Conservation (phyloP, 2,888 invertebrate genomes). For the Habroteleia sp. region DNA sequence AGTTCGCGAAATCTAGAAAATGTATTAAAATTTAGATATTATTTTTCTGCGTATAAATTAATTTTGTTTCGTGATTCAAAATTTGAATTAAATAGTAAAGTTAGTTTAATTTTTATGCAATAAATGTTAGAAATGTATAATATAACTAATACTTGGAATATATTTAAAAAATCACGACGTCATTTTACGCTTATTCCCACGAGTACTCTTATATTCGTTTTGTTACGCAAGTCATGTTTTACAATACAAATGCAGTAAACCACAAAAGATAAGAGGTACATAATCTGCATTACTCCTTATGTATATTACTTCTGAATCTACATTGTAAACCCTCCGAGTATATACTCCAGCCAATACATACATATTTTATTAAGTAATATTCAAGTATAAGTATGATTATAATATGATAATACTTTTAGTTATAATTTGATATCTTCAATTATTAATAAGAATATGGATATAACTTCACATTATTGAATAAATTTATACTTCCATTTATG, state of each 20-base stretch:
- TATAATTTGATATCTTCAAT: too few relatives aligned
- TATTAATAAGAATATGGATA: too few relatives aligned
- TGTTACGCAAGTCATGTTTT: conserved; percentile 9
- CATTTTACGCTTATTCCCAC: conserved; percentile 21
- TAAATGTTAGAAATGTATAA: background rate
- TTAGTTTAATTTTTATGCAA: background rate
- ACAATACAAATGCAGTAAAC: conserved; percentile 2
- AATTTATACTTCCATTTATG: too few relatives aligned
- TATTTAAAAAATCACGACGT: conserved; percentile 3
- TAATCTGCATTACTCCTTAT: conserved; percentile 2
- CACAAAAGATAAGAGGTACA: conserved; percentile 12
- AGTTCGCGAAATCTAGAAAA: too few relatives aligned
- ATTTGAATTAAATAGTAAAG: too few relatives aligned
- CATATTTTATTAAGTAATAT: background rate
- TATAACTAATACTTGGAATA: too few relatives aligned
- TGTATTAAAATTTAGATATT: too few relatives aligned
- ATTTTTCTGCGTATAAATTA: too few relatives aligned
- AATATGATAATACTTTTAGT: background rate
- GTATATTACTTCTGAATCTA: conserved; percentile 1
- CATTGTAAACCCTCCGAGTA: background rate
- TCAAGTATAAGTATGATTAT: background rate
- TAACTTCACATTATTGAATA: too few relatives aligned
- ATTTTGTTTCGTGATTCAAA: too few relatives aligned
- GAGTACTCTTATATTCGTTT: conserved; percentile 15
- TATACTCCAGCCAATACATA: background rate